Percentiles rank a stretch among this genome's conserved stretches.
phyloP scores from a whole-genome alignment of 2,797 vertebrate genomes.

The Poecilia wingei region DNA sequence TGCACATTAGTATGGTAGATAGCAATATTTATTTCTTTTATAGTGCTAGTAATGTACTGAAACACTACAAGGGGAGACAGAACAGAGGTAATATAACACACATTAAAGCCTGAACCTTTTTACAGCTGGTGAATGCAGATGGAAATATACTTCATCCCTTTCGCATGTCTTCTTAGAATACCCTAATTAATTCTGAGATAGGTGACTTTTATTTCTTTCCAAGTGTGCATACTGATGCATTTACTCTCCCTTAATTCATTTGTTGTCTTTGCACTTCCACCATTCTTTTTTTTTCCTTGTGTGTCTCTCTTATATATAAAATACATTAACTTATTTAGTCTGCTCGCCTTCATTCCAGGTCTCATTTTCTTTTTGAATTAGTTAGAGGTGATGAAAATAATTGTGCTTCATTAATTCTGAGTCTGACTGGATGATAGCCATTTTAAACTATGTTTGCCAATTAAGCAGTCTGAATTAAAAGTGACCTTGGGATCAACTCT shows the following conservation, averaged over 20 bases:
- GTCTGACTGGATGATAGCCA: conserved; percentile 95
- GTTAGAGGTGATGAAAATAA: conserved; percentile 97
- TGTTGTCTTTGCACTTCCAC: conserved; percentile 53
- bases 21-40: conserved; percentile 84
- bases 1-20: conserved; percentile 82
- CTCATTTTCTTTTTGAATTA: conserved; percentile 87
- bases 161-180: conserved; percentile 71
- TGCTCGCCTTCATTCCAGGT: conserved; percentile 70
- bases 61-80: conserved; percentile 76
- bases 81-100: conserved; percentile 81
- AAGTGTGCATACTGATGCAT: conserved; percentile 79
- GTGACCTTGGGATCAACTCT: conserved; percentile 94
- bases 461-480: conserved; percentile 98
- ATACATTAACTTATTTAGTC: conserved; percentile 29
- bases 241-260: conserved; percentile 61
- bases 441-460: conserved; percentile 99
- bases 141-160: conserved; percentile 77
- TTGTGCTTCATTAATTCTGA: conserved; percentile 97
- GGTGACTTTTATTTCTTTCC: conserved; percentile 83
- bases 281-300: conserved; percentile 15
- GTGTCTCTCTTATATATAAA: conserved; percentile 16
- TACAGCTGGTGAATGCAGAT: conserved; percentile 78
- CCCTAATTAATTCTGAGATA: conserved; percentile 84
- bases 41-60: conserved; percentile 82
- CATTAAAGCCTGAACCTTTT: conserved; percentile 82